These are phyloP conservation scores for Anoura caudifer DNA, from an alignment of 2,113 vertebrate species.

Conservation along the genomic window DNA sequence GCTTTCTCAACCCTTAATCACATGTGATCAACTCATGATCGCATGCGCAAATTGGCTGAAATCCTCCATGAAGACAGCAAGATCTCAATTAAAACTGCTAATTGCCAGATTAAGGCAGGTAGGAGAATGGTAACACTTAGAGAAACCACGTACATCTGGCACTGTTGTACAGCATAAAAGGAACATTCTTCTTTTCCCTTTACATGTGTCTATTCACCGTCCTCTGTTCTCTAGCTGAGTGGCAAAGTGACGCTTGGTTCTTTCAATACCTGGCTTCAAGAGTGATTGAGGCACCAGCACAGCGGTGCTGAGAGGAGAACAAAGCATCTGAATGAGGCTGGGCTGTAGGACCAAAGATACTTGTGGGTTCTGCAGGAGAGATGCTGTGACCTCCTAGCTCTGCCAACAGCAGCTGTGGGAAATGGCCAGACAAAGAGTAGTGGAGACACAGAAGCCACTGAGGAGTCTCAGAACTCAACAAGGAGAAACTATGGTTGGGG, in stretches of 20 bases:
- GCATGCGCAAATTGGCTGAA: not conserved
- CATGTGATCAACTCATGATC: not conserved
- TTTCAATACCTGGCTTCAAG: not conserved
- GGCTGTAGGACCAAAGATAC: not conserved
- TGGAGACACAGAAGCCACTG: not conserved
- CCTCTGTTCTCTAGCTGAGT: not conserved
- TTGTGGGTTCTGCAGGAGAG: not conserved
- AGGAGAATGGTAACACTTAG: not conserved
- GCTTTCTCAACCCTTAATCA: not conserved
- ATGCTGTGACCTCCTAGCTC: not conserved
- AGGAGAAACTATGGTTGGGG: not conserved
- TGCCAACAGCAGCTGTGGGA: too few species aligned
- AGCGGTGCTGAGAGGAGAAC: not conserved
- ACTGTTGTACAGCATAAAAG: not conserved
- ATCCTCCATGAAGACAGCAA: not conserved
- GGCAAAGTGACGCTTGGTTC: not conserved
- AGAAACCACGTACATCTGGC: fast-evolving
- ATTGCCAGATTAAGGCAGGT: not conserved
- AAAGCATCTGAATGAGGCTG: not conserved
- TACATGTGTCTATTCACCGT: not conserved
- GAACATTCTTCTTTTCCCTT: not conserved
- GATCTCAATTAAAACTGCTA: not conserved
- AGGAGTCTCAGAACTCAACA: not conserved
- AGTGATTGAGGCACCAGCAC: not conserved
- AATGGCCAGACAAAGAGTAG: not conserved